Evolutionary conservation across 2,888 invertebrate species (phyloP).

Genomic region (Serripes groenlandicus): DNA sequence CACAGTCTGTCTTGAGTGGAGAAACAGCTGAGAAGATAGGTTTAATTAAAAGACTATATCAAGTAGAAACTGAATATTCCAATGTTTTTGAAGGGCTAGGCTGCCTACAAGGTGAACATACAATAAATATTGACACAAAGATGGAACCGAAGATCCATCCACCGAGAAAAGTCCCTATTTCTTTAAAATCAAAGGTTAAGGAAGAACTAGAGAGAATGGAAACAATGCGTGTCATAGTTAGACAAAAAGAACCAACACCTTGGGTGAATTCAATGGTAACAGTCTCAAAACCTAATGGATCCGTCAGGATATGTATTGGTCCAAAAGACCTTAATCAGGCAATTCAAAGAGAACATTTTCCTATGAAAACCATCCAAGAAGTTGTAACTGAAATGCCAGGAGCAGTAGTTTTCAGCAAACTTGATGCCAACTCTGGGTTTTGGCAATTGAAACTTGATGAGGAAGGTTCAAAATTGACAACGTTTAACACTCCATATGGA

Average conservation of each 20-base stretch:
- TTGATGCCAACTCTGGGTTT: conserved; percentile 51
- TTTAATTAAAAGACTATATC: conserved; percentile 39
- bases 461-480: conserved; percentile 35
- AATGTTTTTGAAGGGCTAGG: conserved; percentile 54
- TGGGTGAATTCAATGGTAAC: conserved; percentile 69
- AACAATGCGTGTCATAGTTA: conserved; percentile 45
- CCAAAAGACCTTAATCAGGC: conserved; percentile 68
- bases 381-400: conserved; percentile 43
- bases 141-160: conserved; percentile 60
- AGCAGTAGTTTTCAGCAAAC: conserved; percentile 44
- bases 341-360: conserved; percentile 55
- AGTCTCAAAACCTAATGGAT: conserved; percentile 46
- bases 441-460: conserved; percentile 45
- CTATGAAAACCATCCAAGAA: conserved; percentile 62
- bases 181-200: conserved; percentile 52
- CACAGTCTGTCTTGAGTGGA: conserved; percentile 45
- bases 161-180: conserved; percentile 58
- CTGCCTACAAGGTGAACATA: conserved; percentile 38
- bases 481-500: conserved; percentile 53
- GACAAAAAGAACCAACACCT: conserved; percentile 58
- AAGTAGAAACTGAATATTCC: conserved; percentile 27
- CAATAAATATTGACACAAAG: conserved; percentile 43
- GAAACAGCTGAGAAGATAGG: conserved; percentile 42
- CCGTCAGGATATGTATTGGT: conserved; percentile 58
- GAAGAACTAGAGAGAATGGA: conserved; percentile 60